phyloP scores from a whole-genome alignment of 2,797 vertebrate genomes.

The Micrastur ruficollis region DNA sequence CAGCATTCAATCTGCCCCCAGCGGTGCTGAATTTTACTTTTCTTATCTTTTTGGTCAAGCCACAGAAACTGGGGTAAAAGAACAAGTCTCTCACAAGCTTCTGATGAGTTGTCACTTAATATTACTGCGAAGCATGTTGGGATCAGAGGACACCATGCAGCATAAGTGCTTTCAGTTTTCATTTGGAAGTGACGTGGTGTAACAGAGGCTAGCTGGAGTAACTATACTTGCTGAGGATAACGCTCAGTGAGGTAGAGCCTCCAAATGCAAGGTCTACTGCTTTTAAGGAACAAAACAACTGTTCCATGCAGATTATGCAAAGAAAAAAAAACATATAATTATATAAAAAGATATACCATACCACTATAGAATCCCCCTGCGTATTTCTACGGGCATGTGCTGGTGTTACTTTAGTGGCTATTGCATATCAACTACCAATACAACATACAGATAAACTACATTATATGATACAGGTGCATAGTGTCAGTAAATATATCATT shows the following conservation, averaged over 20 bases:
- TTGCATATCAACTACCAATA: not conserved
- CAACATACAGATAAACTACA: not conserved
- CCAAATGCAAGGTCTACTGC: not conserved
- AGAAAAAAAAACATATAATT: not conserved
- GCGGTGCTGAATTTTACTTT: fast-evolving
- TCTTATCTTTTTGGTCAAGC: not conserved
- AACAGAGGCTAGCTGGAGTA: not conserved
- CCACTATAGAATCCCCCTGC: not conserved
- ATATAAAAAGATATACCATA: not conserved
- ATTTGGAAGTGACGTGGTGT: not conserved
- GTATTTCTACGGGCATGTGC: not conserved
- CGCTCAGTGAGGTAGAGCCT: fast-evolving
- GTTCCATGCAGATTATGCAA: too few relatives aligned
- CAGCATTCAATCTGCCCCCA: not conserved
- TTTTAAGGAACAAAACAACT: not conserved
- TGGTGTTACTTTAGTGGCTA: not conserved
- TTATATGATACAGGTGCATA: not conserved
- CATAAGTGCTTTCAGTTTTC: not conserved
- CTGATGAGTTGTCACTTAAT: not conserved
- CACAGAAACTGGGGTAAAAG: not conserved
- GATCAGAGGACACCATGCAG: not conserved
- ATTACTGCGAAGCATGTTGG: not conserved
- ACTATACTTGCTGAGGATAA: not conserved
- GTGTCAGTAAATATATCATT: not conserved
- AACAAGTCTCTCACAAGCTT: not conserved